phyloP scores from a whole-genome alignment of 2,797 vertebrate species.

The Oryzias sinensis region DNA sequence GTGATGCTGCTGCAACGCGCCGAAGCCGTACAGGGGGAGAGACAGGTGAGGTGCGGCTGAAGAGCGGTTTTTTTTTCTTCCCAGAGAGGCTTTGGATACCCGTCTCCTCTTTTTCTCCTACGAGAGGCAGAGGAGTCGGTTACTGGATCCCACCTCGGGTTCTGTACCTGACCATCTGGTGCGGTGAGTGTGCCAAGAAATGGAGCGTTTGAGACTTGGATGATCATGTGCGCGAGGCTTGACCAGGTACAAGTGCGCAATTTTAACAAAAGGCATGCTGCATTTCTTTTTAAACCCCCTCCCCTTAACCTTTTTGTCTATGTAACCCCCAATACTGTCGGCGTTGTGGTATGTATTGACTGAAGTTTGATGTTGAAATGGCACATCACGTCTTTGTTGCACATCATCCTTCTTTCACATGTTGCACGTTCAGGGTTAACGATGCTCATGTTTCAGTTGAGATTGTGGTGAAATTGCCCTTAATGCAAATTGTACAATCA shows the following conservation, averaged over 20 bases:
- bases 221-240: conserved; percentile 11
- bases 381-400: conserved; percentile 24
- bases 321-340: background rate
- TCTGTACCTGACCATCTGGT: conserved; percentile 72
- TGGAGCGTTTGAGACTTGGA: conserved; percentile 42
- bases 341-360: conserved; percentile 55
- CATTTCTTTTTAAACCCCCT: conserved; percentile 22
- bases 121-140: conserved; percentile 46
- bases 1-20: conserved; percentile 71
- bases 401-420: conserved; percentile 50
- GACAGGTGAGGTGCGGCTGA: conserved; percentile 77
- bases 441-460: background rate
- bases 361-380: conserved; percentile 39
- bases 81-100: conserved; percentile 45
- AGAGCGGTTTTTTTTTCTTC: conserved; percentile 34
- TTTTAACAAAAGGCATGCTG: conserved; percentile 55
- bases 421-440: conserved; percentile 42
- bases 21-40: conserved; percentile 59
- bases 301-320: conserved; percentile 14
- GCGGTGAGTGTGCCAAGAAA: conserved; percentile 70
- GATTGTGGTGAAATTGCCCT: conserved; percentile 16
- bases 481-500: conserved; percentile 31
- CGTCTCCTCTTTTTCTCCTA: conserved; percentile 36
- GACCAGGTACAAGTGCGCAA: conserved; percentile 61
- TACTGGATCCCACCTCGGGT: conserved; percentile 65